Evolutionary conservation across 2,888 invertebrate species (phyloP), one percentile per base, ranked within the genome.

Genomic region (Augochlorella aurata): DNA sequence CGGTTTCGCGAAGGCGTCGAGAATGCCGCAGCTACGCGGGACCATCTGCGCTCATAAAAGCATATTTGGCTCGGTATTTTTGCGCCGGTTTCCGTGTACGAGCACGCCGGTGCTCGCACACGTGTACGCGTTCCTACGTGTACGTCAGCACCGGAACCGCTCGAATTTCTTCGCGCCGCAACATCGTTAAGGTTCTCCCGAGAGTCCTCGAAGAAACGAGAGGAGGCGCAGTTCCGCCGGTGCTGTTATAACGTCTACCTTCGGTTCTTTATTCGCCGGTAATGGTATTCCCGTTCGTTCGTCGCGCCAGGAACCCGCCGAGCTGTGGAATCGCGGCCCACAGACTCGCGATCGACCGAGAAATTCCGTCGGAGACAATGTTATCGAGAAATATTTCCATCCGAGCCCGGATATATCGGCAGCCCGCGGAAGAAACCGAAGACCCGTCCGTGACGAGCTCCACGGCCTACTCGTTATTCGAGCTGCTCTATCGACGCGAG

Each of bases 21-120:
- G 91, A 92, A 92, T 91, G 90, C 49, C 79, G 82, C 4, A n/a
- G 10, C 82, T 83, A 89, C 82, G 88, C 88, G 84, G 82, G 83
- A 86, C 85, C 85, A 87, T 88, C 87, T 82, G 88, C 86, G 83
- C 89, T 90, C 89, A 90, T 91, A 90, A 91, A 90, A 90, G 91
- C 91, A 92, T 92, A 92, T 92, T 92, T 92, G 90, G 84, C 90
- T 79, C 78, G 90, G 91, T 86, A 91, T 92, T 91, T 85, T 83
- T 83, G 79, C 82, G 74, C 76, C 67, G 84, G 77, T 79, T 47
- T 38, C 38, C 54, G 68, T 54, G 70, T 18, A 21, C 24, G 16
- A 9, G 67, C 45, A 21, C 38, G 24, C 81, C 69, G 76, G 84
- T 63, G 74, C 63, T 74, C 38, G n/a, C 38, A 16, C 1, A 0